These are phyloP conservation scores for Drosophila subobscura DNA, from an alignment of 1,140 invertebrate genomes.

Conservation along the genomic window DNA sequence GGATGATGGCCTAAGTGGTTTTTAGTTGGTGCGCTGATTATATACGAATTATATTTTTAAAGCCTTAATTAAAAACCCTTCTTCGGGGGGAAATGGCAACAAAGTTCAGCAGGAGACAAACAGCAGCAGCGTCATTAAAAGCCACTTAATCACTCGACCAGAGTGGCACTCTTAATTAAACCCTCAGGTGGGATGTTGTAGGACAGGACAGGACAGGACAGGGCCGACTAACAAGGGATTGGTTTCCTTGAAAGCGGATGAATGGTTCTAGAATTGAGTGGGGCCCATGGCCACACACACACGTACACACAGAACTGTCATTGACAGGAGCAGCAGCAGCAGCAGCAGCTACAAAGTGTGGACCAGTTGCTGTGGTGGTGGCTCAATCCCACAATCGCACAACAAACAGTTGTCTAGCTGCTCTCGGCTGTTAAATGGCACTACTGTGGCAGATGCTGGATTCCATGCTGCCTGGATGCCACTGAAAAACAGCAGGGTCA, in stretches of 20 bases:
- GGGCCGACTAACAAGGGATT: conserved; percentile 12
- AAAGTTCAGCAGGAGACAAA: conserved; percentile 14
- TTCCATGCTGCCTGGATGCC: background rate
- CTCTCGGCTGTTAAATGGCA: conserved; percentile 13
- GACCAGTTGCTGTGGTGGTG: too few species aligned
- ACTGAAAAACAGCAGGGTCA: conserved; percentile 12
- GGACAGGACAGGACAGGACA: conserved; percentile 1
- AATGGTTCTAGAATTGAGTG: background rate
- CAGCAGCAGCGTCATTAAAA: conserved; percentile 53
- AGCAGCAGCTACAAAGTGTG: background rate
- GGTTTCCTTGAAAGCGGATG: conserved; percentile 12
- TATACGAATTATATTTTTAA: conserved; percentile 32
- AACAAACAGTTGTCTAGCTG: conserved; percentile 13
- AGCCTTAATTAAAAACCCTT: conserved; percentile 20
- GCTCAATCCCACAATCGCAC: conserved; percentile 11
- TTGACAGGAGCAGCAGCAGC: conserved; percentile 16
- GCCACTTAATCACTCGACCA: conserved; percentile 60
- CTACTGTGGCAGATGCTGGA: background rate
- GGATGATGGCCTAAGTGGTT: conserved; percentile 12
- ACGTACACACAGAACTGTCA: background rate
- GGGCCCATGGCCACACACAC: background rate
- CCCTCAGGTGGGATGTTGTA: conserved; percentile 29
- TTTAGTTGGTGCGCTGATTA: conserved; percentile 14
- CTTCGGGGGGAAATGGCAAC: background rate
- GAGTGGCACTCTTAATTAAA: conserved; percentile 57